A percentile compares a stretch with the other conserved stretches of the same genome.
Conservation (phyloP, 2,113 vertebrate genomes). For the Siphamia tubifer region DNA sequence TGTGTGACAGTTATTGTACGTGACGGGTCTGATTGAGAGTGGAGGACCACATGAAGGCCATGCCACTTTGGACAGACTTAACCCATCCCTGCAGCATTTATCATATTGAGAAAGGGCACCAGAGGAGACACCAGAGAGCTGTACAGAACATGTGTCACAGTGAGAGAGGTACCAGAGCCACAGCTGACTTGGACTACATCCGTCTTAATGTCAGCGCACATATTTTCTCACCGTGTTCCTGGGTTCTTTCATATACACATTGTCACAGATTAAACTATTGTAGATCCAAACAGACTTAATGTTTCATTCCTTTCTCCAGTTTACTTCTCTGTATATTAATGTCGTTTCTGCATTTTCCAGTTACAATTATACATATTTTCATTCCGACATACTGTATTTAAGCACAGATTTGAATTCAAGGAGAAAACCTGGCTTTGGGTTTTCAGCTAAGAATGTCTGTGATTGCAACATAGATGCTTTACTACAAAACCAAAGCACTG, state of each 20-base stretch:
- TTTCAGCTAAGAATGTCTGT: slow-evolving; percentile 1
- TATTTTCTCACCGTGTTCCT: background rate
- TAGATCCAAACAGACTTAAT: no score
- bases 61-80: background rate
- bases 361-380: no score
- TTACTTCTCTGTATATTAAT: no score
- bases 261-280: no score
- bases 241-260: background rate
- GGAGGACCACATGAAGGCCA: background rate
- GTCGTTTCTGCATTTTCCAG: no score
- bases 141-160: slow-evolving; percentile 22
- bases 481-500: background rate
- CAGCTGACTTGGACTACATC: background rate
- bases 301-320: no score
- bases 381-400: background rate
- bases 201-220: slow-evolving; percentile 7
- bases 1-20: no score
- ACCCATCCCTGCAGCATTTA: slow-evolving; percentile 22
- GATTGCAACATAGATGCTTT: slow-evolving; percentile 15
- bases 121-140: slow-evolving; percentile 11
- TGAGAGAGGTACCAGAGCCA: slow-evolving; percentile 2
- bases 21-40: background rate
- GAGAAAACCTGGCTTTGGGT: no score
- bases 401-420: no score
- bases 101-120: slow-evolving; percentile 40